Conservation (phyloP, 1,140 invertebrate genomes). For the Thrips palmi region DNA sequence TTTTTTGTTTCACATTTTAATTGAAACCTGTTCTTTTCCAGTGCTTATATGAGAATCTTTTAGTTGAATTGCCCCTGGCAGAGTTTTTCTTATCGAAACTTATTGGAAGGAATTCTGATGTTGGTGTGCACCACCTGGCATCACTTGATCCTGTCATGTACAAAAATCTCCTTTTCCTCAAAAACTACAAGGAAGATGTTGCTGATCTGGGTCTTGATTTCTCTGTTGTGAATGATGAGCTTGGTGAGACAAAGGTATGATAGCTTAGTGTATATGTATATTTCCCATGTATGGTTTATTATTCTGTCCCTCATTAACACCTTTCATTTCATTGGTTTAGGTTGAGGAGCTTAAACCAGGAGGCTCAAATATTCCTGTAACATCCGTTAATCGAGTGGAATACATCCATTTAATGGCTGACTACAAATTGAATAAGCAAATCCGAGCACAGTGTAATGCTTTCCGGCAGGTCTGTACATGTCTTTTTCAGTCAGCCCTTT, state of each 20-base stretch:
- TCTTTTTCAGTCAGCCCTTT: conserved; percentile 1
- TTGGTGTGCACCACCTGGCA: conserved; percentile 85
- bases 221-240: conserved; percentile 71
- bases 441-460: conserved; percentile 65
- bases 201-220: conserved; percentile 80
- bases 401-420: conserved; percentile 94
- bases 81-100: conserved; percentile 84
- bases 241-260: conserved; percentile 67
- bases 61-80: conserved; percentile 85
- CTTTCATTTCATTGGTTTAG: conserved; percentile 27
- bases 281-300: conserved; percentile 6
- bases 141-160: conserved; percentile 86
- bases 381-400: conserved; percentile 79
- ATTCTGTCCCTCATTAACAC: background rate
- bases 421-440: conserved; percentile 88
- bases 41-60: conserved; percentile 86
- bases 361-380: conserved; percentile 78
- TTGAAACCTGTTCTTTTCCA: conserved; percentile 23
- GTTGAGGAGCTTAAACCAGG: conserved; percentile 78
- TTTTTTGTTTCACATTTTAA: conserved; percentile 5
- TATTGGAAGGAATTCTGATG: conserved; percentile 53
- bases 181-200: conserved; percentile 62
- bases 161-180: conserved; percentile 73
- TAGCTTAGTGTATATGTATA: conserved; percentile 2
- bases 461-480: conserved; percentile 40